These are phyloP conservation scores for Oryzias melastigma DNA, from an alignment of 2,113 vertebrate genomes.

Conservation along the genomic window DNA sequence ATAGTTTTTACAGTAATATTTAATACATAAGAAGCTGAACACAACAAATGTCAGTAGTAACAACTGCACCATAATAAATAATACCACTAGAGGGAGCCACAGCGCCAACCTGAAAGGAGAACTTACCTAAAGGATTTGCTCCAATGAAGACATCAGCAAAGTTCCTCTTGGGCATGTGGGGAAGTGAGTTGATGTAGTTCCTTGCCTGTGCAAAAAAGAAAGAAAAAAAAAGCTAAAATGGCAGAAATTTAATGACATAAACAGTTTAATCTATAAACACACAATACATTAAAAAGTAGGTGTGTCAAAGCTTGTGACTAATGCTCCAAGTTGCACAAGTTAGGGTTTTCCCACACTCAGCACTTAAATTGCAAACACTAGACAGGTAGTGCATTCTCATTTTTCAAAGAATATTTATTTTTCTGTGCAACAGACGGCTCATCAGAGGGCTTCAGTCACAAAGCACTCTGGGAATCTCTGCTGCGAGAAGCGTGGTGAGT, in stretches of 20 bases:
- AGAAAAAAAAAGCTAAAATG: constrained; percentile 3
- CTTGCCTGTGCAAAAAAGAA: constrained; percentile 81
- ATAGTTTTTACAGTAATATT: no score
- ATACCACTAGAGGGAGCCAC: constrained; percentile 43
- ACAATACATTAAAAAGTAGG: background rate
- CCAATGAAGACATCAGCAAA: constrained; percentile 97
- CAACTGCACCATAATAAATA: background rate
- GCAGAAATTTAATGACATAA: constrained; percentile 6
- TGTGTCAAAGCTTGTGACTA: background rate
- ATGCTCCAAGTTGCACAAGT: background rate
- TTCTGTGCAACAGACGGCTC: constrained; percentile 5
- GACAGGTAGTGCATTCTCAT: no score
- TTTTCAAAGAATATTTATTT: no score
- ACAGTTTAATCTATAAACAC: background rate
- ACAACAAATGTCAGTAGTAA: no score
- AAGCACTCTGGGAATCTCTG: constrained; percentile 42
- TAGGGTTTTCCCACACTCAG: background rate
- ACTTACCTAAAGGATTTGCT: constrained; percentile 93
- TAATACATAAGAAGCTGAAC: no score
- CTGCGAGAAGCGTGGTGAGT: constrained; percentile 46
- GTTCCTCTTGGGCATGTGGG: constrained; percentile 96
- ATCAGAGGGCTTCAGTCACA: constrained; percentile 28
- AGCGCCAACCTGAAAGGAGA: background rate
- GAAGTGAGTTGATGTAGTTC: constrained; percentile 95
- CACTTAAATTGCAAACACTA: no score